Evolutionary conservation across 30 jellyfish, hydroid and myxozoan species (phyloP).

Genomic region (Chrysaora quinquecirrha): DNA sequence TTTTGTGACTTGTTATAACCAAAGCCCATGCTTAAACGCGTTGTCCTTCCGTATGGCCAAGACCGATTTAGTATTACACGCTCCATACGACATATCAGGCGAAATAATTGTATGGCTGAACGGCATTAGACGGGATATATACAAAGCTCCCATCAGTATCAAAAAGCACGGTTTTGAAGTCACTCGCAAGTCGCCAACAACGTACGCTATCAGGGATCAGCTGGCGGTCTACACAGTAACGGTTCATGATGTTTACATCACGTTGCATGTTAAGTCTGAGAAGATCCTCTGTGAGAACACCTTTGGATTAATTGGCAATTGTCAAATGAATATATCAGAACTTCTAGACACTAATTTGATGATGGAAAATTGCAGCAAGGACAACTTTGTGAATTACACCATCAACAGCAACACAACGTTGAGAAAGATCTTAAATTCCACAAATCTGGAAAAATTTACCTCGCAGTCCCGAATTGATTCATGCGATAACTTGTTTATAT

Average conservation of each 20-base stretch:
- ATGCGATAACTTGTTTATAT: constrained; percentile 47
- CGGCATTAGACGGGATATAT: constrained; percentile 26
- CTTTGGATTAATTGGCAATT: constrained; percentile 51
- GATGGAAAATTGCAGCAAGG: constrained; percentile 16
- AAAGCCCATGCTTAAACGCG: constrained; percentile 40
- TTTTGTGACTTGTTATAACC: constrained; percentile 36
- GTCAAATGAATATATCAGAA: constrained; percentile 9
- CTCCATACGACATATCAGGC: constrained; percentile 27
- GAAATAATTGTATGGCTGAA: constrained; percentile 50
- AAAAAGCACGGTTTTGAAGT: constrained; percentile 10
- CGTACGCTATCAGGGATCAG: constrained; percentile 9
- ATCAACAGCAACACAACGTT: not conserved
- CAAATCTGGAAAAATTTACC: constrained; percentile 1
- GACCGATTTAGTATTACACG: constrained; percentile 5
- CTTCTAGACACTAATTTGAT: not conserved
- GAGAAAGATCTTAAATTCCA: not conserved
- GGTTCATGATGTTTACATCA: constrained; percentile 25
- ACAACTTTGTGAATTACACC: not conserved
- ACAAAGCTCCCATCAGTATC: not conserved
- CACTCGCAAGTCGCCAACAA: constrained; percentile 9
- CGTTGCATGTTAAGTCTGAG: constrained; percentile 16
- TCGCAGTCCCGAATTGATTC: constrained; percentile 3
- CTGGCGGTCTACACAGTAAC: not conserved
- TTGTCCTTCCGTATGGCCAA: constrained; percentile 12
- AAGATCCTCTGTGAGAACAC: constrained; percentile 6